Evolutionary conservation across 2,113 vertebrate species (phyloP).

Genomic region (Ciconia maguari): DNA sequence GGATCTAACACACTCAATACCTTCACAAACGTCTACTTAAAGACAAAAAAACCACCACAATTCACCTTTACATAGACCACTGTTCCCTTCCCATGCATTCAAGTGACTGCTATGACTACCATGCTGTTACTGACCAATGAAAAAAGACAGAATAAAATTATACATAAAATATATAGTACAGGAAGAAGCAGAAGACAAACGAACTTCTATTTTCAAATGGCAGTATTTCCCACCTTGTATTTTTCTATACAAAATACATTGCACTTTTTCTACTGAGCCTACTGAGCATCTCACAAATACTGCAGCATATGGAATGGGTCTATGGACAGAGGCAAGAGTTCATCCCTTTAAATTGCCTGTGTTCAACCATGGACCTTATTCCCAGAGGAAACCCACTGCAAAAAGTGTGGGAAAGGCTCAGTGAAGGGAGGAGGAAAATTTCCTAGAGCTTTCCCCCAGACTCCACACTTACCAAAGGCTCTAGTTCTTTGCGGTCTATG

Average conservation of each 20-base stretch:
- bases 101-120: not conserved
- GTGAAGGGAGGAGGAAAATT: not conserved
- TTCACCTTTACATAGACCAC: not conserved
- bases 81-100: not conserved
- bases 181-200: not conserved
- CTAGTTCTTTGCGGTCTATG: conserved; percentile 86
- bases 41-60: not conserved
- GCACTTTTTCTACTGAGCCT: not conserved
- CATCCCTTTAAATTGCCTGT: not conserved
- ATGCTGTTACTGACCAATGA: not conserved
- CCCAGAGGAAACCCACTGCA: not conserved
- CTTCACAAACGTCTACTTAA: not conserved
- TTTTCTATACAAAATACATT: not conserved
- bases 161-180: not conserved
- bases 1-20: not conserved
- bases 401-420: not conserved
- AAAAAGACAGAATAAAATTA: not conserved
- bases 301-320: not conserved
- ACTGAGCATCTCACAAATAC: not conserved
- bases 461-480: conserved; percentile 82
- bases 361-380: not conserved
- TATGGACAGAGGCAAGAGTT: not conserved
- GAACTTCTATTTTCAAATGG: not conserved
- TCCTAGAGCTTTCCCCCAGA: not conserved
- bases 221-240: not conserved